Evolutionary conservation across 92 coral and sea anemone genomes (phyloP).

Genomic region (Siderastrea siderea): DNA sequence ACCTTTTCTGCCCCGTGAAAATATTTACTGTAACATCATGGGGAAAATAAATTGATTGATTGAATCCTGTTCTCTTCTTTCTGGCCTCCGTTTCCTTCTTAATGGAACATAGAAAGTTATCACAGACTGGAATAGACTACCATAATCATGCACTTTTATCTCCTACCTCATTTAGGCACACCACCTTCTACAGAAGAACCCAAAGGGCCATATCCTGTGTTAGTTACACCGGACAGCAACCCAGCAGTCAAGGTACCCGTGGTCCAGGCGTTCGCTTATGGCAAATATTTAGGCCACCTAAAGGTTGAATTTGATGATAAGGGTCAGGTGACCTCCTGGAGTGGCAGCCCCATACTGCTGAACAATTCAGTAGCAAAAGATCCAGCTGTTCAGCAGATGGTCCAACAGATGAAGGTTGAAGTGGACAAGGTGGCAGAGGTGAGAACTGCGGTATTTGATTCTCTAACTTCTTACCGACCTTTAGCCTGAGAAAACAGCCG

Average conservation of each 20-base stretch:
- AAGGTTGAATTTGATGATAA: conserved; percentile 79
- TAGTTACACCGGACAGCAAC: conserved; percentile 75
- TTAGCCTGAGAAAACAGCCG: no score
- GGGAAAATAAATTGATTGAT: no score
- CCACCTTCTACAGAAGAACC: conserved; percentile 81
- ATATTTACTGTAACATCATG: no score
- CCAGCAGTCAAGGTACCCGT: conserved; percentile 76
- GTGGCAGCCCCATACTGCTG: conserved; percentile 90
- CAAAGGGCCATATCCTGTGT: conserved; percentile 88
- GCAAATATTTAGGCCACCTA: conserved; percentile 86
- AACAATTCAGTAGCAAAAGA: conserved; percentile 76
- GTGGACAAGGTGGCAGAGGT: conserved; percentile 81
- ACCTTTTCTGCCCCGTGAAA: no score
- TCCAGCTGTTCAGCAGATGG: conserved; percentile 31
- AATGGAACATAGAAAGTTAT: no score
- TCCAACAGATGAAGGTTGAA: conserved; percentile 69
- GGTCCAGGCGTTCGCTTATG: conserved; percentile 88
- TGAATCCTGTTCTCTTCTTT: no score
- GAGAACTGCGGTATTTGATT: neutral
- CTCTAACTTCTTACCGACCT: neutral
- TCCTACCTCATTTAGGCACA: conserved; percentile 47
- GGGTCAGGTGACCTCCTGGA: conserved; percentile 87
- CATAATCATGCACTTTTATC: no score
- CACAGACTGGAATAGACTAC: neutral
- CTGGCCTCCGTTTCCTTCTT: no score